Evolutionary conservation across 1,140 invertebrate genomes (phyloP).

Genomic region (Mizuhopecten yessoensis): DNA sequence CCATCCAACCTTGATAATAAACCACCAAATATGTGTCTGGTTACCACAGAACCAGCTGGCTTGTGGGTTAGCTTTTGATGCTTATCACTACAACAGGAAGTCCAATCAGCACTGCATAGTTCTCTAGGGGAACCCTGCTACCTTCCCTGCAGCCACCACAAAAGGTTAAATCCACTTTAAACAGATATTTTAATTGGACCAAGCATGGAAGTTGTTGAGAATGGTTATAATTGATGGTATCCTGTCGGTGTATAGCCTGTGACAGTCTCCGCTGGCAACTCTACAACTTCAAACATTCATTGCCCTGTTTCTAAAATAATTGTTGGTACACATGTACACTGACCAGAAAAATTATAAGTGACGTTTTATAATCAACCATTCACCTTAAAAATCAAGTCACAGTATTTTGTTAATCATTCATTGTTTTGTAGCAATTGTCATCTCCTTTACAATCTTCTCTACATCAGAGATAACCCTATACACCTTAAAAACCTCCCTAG

Average conservation of each 20-base stretch:
- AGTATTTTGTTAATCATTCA: background rate
- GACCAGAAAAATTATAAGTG: too few species aligned
- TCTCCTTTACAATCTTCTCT: background rate
- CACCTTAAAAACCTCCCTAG: background rate
- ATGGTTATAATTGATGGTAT: conserved; percentile 29
- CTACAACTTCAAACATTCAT: background rate
- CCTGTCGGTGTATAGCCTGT: conserved; percentile 29
- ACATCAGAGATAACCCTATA: background rate
- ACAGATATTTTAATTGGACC: conserved; percentile 36
- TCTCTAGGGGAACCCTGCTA: conserved; percentile 27
- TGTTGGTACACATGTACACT: background rate
- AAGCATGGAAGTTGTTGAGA: conserved; percentile 38
- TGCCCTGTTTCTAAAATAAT: background rate
- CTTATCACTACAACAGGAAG: conserved; percentile 33
- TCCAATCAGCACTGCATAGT: conserved; percentile 25
- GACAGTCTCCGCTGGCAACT: background rate
- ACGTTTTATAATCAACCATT: background rate
- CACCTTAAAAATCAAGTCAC: background rate
- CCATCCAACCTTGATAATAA: conserved; percentile 34
- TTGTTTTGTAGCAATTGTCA: background rate
- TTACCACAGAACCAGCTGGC: conserved; percentile 31
- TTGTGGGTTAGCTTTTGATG: conserved; percentile 32
- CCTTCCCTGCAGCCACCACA: conserved; percentile 23
- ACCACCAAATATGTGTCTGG: conserved; percentile 17
- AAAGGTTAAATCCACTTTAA: conserved; percentile 39